A percentile compares a stretch with the other conserved stretches of the same genome.
Conservation (phyloP, 53 echinoderm and acorn worm genomes). For the Echinarachnius parma region DNA sequence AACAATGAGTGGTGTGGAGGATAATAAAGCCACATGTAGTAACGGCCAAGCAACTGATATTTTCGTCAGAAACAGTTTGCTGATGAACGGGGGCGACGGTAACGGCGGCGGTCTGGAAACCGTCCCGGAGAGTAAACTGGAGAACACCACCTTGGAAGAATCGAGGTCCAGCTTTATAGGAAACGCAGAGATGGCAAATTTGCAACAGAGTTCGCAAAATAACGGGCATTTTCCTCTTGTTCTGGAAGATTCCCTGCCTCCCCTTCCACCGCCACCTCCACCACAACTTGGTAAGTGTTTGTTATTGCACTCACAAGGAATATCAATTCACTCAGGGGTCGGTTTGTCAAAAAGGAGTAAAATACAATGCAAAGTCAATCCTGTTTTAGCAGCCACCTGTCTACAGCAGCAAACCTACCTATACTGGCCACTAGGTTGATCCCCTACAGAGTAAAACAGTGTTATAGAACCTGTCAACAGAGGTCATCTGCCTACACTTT, state of each 20-base stretch:
- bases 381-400: too few species aligned
- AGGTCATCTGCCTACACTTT: too few species aligned
- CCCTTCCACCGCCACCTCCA: conserved; percentile 39
- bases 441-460: too few species aligned
- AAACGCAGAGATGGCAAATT: conserved; percentile 6
- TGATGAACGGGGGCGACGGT: conserved; percentile 34
- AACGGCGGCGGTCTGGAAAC: conserved; percentile 47
- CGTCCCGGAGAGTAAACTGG: conserved; percentile 57
- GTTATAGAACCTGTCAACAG: too few species aligned
- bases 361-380: too few species aligned
- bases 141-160: conserved; percentile 41
- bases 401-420: too few species aligned
- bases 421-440: too few species aligned
- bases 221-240: conserved; percentile 39
- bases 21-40: conserved; percentile 8
- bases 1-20: conserved; percentile 10
- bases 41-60: conserved; percentile 21
- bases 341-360: too few species aligned
- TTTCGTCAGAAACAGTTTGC: conserved; percentile 20
- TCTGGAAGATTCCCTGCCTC: conserved; percentile 35
- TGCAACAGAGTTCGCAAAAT: conserved; percentile 23
- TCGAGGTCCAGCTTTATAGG: conserved; percentile 17
- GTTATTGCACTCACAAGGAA: too few species aligned
- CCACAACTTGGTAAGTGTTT: conserved; percentile 42
- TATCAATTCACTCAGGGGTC: too few species aligned